Evolutionary conservation across 2,113 vertebrate genomes (phyloP).

Genomic region (Brachyhypopomus occidentalis): DNA sequence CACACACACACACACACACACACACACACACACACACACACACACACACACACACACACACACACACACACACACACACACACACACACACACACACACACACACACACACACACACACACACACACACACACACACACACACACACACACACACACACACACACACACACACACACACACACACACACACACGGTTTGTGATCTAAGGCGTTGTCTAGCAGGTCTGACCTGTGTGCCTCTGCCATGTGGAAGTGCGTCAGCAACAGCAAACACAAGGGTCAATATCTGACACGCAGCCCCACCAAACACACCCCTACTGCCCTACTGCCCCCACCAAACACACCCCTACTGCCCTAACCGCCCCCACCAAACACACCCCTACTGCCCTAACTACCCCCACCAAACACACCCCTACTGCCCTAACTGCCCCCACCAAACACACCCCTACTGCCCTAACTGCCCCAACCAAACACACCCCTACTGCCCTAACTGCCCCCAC

Average conservation of each 20-base stretch:
- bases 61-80: not conserved
- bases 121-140: not conserved
- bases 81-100: not conserved
- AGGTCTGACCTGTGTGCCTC: not conserved
- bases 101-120: not conserved
- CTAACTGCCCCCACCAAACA: too few relatives aligned
- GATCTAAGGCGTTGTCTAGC: not conserved
- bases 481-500: too few relatives aligned
- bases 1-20: not conserved
- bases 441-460: constrained; percentile 3
- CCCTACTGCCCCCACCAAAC: too few relatives aligned
- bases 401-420: too few relatives aligned
- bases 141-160: not conserved
- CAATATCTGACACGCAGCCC: constrained; percentile 5
- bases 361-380: too few relatives aligned
- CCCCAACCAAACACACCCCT: too few relatives aligned
- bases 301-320: constrained; percentile 5
- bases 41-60: not conserved
- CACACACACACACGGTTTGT: constrained; percentile 19
- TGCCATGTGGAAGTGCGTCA: constrained; percentile 46
- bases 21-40: not conserved
- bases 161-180: not conserved
- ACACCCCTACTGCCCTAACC: too few relatives aligned
- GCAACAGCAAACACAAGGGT: constrained; percentile 42
- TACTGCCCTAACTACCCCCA: too few relatives aligned